These are phyloP conservation scores for Belgica antarctica DNA, from an alignment of 2,888 invertebrate species.

Conservation along the genomic window DNA sequence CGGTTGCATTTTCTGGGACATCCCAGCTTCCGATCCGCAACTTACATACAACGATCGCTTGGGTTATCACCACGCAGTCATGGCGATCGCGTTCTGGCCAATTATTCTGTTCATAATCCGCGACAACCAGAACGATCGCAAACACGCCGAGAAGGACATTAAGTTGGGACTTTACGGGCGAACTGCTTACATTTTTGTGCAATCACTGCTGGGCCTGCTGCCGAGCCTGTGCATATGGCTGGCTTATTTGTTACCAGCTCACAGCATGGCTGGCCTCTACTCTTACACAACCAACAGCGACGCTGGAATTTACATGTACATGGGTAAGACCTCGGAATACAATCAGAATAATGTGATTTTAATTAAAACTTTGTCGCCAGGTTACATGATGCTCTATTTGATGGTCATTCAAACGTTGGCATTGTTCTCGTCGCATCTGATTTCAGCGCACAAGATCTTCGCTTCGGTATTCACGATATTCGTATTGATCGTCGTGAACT, in stretches of 20 bases:
- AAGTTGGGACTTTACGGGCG: conserved; percentile 77
- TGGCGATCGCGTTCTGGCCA: conserved; percentile 78
- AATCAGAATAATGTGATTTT: conserved; percentile 28
- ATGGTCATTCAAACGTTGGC: conserved; percentile 67
- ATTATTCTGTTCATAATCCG: conserved; percentile 62
- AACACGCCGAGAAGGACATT: conserved; percentile 75
- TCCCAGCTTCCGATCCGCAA: conserved; percentile 73
- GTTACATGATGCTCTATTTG: conserved; percentile 69
- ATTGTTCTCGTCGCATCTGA: conserved; percentile 65
- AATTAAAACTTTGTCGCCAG: conserved; percentile 53
- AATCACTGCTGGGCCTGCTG: conserved; percentile 77
- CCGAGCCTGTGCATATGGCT: conserved; percentile 78
- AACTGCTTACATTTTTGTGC: conserved; percentile 73
- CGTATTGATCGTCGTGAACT: conserved; percentile 60
- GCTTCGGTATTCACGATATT: conserved; percentile 63
- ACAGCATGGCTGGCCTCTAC: conserved; percentile 82
- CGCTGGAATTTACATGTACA: conserved; percentile 69
- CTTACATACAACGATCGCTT: conserved; percentile 72
- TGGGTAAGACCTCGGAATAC: conserved; percentile 57
- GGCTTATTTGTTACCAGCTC: conserved; percentile 82
- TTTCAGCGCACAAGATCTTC: conserved; percentile 65
- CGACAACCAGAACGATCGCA: conserved; percentile 56
- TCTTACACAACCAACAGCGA: conserved; percentile 65
- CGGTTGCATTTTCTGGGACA: conserved; percentile 87
- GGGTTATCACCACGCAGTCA: conserved; percentile 82